phyloP scores from a whole-genome alignment of 2,113 vertebrate genomes.

The Microcebus griseorufus region DNA sequence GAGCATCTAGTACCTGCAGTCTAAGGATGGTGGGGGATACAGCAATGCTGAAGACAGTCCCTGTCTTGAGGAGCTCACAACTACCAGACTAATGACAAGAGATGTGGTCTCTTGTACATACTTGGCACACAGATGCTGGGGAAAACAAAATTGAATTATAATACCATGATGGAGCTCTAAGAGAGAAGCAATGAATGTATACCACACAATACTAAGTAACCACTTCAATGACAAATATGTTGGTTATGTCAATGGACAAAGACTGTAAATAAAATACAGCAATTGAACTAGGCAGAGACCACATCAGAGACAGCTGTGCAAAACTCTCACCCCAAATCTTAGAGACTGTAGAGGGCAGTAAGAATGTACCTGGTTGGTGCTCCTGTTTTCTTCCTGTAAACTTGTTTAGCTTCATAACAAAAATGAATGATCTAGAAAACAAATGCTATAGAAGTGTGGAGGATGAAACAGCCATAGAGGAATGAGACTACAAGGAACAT shows the following conservation, averaged over 20 bases:
- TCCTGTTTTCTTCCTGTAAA: not conserved
- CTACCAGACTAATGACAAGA: conserved; percentile 4
- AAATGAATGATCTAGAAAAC: not conserved
- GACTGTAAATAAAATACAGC: conserved; percentile 43
- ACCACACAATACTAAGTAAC: not conserved
- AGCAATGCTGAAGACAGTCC: not conserved
- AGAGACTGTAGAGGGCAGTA: not conserved
- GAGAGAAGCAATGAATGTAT: conserved; percentile 24
- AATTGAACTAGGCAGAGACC: conserved; percentile 19
- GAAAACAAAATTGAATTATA: conserved; percentile 61
- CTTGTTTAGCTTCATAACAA: not conserved
- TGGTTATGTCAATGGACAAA: not conserved
- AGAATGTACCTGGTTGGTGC: not conserved
- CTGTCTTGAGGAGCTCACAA: not conserved
- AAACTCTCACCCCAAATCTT: not conserved
- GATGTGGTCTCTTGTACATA: conserved; percentile 30
- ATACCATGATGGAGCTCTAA: conserved; percentile 32
- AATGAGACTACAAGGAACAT: not conserved
- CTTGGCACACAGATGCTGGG: conserved; percentile 44
- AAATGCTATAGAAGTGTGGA: not conserved
- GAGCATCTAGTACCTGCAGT: not conserved
- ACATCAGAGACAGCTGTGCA: not conserved
- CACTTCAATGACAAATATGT: conserved; percentile 54
- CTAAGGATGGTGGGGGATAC: not conserved
- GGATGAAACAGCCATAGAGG: not conserved